A percentile compares a stretch with the other conserved stretches of the same genome.
Evolutionary conservation across 2,797 vertebrate species (phyloP).

Genomic region (Acanthis flammea): DNA sequence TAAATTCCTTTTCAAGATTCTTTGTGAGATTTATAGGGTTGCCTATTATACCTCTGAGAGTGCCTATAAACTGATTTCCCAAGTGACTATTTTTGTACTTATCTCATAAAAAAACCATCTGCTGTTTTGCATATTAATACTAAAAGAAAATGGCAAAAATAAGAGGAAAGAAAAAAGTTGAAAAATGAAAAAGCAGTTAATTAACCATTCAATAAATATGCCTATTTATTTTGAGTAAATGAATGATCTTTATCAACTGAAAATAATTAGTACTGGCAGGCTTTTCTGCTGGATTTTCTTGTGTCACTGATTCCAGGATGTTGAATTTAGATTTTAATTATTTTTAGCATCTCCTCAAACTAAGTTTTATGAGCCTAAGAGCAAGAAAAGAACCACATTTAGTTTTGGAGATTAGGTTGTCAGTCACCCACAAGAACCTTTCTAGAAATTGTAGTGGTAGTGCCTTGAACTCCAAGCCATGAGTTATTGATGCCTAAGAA

Average conservation of each 20-base stretch:
- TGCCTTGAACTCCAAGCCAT: not conserved
- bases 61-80: not conserved
- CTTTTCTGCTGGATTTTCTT: not conserved
- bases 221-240: constrained; percentile 25
- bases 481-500: not conserved
- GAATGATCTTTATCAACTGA: constrained; percentile 21
- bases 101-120: not conserved
- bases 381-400: not conserved
- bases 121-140: constrained; percentile 14
- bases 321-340: not conserved
- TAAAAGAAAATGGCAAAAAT: not conserved
- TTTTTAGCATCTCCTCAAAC: not conserved
- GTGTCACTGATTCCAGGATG: not conserved
- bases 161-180: not conserved
- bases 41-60: not conserved
- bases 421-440: not conserved
- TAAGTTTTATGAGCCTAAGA: not conserved
- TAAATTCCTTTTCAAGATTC: not conserved
- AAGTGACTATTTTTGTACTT: not conserved
- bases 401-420: not conserved
- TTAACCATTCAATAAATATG: constrained; percentile 1
- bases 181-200: constrained; percentile 20
- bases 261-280: not conserved
- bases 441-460: not conserved
- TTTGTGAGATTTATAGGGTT: not conserved